A percentile compares a stretch with the other conserved stretches of the same genome.
These are phyloP conservation scores for Euphonia xanthogaster DNA, from an alignment of 2,797 vertebrate genomes.

Conservation along the genomic window DNA sequence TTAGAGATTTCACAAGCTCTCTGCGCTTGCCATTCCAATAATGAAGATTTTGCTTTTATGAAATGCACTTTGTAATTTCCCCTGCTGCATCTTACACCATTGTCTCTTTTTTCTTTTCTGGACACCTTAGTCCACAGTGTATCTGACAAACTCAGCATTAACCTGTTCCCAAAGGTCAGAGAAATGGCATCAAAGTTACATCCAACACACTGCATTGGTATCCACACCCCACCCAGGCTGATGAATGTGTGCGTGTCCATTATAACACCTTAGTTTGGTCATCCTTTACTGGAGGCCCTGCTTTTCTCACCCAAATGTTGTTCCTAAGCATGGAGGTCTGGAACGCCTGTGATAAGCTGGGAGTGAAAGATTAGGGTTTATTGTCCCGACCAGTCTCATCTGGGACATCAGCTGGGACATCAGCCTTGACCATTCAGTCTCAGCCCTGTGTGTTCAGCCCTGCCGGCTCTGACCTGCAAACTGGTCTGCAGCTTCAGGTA, in stretches of 20 bases:
- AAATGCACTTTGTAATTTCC: neutral
- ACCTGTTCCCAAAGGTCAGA: neutral
- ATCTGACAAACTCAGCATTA: neutral
- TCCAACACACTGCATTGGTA: neutral
- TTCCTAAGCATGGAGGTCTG: neutral
- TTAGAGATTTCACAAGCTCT: neutral
- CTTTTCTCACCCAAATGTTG: neutral
- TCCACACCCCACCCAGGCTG: rapidly evolving
- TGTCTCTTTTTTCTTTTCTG: neutral
- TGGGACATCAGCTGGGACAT: too few species aligned
- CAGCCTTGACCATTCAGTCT: neutral
- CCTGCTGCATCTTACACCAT: neutral
- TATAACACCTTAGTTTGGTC: neutral
- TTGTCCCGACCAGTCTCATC: neutral
- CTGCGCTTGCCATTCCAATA: neutral
- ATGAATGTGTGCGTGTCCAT: rapidly evolving
- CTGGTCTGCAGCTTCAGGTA: neutral
- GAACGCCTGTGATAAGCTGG: neutral
- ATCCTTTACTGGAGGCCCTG: neutral
- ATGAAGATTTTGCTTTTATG: neutral
- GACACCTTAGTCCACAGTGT: neutral
- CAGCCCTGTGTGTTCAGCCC: neutral
- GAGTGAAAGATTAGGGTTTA: neutral
- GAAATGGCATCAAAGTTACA: neutral
- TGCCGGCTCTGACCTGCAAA: neutral